These are phyloP conservation scores for Gyrodactylus bullatarudis DNA, from an alignment of 1,140 invertebrate genomes.

Conservation along the genomic window DNA sequence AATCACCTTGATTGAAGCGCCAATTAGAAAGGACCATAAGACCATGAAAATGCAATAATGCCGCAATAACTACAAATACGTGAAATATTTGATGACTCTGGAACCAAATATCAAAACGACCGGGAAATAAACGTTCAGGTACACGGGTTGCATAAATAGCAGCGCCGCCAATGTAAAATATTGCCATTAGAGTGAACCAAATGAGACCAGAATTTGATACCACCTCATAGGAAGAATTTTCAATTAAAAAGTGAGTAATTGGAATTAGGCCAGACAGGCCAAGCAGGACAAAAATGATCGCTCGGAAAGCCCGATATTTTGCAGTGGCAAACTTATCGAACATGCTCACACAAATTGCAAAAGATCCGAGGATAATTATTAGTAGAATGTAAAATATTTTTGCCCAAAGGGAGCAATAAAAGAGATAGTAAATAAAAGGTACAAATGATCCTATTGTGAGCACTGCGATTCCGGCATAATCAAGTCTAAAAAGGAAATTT, in stretches of 20 bases:
- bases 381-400: conserved; percentile 8
- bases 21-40: not conserved
- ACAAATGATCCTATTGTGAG: conserved; percentile 11
- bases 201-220: not conserved
- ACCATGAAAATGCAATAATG: not conserved
- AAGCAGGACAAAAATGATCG: conserved; percentile 14
- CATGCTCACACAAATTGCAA: conserved; percentile 59
- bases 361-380: conserved; percentile 43
- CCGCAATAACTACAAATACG: conserved; percentile 8
- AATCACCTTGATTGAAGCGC: not conserved
- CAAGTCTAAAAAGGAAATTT: conserved; percentile 6
- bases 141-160: conserved; percentile 8
- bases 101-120: conserved; percentile 9
- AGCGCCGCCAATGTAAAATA: conserved; percentile 9
- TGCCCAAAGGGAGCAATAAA: conserved; percentile 8
- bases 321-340: conserved; percentile 78
- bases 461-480: conserved; percentile 11
- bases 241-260: conserved; percentile 6
- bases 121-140: conserved; percentile 9
- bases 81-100: conserved; percentile 10
- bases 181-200: conserved; percentile 9
- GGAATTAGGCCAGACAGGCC: conserved; percentile 7
- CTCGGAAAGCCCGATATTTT: conserved; percentile 43
- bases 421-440: conserved; percentile 10
- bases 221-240: not conserved